Evolutionary conservation across 2,888 invertebrate species (phyloP).

Genomic region (Minunthozetes semirufus): DNA sequence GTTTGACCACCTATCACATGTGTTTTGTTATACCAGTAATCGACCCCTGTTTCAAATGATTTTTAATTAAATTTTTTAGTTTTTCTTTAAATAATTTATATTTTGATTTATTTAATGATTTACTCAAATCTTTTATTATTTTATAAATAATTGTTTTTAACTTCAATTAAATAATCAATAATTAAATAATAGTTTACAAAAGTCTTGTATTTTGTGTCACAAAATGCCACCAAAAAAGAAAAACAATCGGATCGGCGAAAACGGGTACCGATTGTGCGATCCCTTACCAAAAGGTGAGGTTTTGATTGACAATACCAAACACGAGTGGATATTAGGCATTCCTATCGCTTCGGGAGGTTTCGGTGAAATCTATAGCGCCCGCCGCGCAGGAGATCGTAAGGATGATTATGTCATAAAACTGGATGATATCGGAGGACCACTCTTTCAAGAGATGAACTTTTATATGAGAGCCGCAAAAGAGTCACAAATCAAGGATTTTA

Average conservation of each 20-base stretch:
- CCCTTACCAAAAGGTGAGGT: slow-evolving; percentile 68
- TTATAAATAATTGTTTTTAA: too few relatives aligned
- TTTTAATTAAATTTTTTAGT: too few relatives aligned
- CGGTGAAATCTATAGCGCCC: slow-evolving; percentile 77
- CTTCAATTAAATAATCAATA: too few relatives aligned
- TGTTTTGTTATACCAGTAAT: too few relatives aligned
- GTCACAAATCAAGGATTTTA: slow-evolving; percentile 46
- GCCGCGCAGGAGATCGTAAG: slow-evolving; percentile 15
- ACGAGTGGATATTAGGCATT: slow-evolving; percentile 69
- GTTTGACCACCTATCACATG: too few relatives aligned
- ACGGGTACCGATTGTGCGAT: slow-evolving; percentile 57
- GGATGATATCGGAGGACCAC: slow-evolving; percentile 76
- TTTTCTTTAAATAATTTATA: too few relatives aligned
- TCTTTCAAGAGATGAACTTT: slow-evolving; percentile 97
- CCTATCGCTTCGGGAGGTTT: slow-evolving; percentile 87
- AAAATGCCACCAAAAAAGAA: not conserved
- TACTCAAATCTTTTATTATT: too few relatives aligned
- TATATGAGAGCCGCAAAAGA: slow-evolving; percentile 63
- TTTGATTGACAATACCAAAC: slow-evolving; percentile 66
- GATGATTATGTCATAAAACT: slow-evolving; percentile 37
- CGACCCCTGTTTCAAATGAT: too few relatives aligned
- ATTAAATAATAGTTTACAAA: too few relatives aligned
- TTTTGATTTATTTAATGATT: too few relatives aligned
- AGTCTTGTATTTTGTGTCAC: not conserved
- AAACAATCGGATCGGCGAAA: slow-evolving; percentile 42